Percentiles rank a stretch among this genome's conserved stretches.
Conservation (phyloP, 35 echinoderm and acorn worm genomes). For the Apostichopus japonicus region DNA sequence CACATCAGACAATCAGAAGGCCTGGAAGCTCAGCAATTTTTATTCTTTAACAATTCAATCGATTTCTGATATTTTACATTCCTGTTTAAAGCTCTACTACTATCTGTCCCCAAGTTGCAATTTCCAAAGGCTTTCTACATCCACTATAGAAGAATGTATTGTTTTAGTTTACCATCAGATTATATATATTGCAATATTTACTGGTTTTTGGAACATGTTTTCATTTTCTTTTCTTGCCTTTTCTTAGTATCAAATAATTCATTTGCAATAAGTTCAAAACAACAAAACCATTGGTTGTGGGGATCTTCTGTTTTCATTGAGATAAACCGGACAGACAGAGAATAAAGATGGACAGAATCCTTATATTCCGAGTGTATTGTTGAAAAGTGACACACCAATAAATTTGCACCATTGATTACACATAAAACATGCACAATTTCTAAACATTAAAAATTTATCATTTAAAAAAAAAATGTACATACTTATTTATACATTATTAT, state of each 20-base stretch:
- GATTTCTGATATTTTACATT: neutral
- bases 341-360: neutral
- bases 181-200: neutral
- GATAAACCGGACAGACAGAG: neutral
- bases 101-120: neutral
- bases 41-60: too few species aligned
- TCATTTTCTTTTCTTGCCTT: neutral
- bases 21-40: too few species aligned
- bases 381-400: slow-evolving; percentile 15
- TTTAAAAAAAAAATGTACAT: slow-evolving; percentile 25
- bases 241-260: too few species aligned
- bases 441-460: slow-evolving; percentile 45
- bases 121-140: neutral
- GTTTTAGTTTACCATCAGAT: neutral
- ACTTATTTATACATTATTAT: slow-evolving; percentile 7
- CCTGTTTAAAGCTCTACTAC: neutral
- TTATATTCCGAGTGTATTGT: slow-evolving; percentile 14
- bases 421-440: slow-evolving; percentile 47
- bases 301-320: too few species aligned
- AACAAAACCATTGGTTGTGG: too few species aligned
- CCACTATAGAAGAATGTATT: neutral
- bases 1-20: too few species aligned
- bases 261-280: too few species aligned
- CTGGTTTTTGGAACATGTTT: neutral
- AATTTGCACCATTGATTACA: slow-evolving; percentile 49